Base-by-base conservation (phyloP, 2,888 invertebrate genomes). In the Eupithecia inturbata region DNA sequence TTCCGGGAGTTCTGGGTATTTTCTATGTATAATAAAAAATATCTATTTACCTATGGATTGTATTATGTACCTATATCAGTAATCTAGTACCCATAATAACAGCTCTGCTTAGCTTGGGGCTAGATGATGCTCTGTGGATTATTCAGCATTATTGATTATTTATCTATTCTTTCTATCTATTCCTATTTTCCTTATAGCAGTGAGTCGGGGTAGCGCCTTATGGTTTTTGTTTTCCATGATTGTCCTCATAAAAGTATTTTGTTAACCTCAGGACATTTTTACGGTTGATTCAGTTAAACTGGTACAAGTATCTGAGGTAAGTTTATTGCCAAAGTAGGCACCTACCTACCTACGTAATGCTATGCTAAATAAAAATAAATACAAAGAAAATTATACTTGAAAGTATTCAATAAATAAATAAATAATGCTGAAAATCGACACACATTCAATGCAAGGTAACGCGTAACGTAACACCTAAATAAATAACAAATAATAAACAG, bases 401-500 rank as follows among this genome's bases (percentile, higher is more conserved):
- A 53, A n/a, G 5, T 45, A 19, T 19, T 45, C 0, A n/a, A n/a
- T n/a, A n/a, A n/a, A n/a, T n/a, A n/a, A n/a, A n/a, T n/a, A n/a
- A n/a, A n/a, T n/a, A n/a, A n/a, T n/a, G n/a, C n/a, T 36, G 36
- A 36, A 36, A 36, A 9, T 36, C n/a, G n/a, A n/a, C n/a, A 36
- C 5, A 4, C 6, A 31, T 36, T 36, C 36, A 53, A 53, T 53
- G 22, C 49, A 22, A 22, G n/a, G 49, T 10, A n/a, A 53, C 22
- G 22, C 57, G 57, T 33, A 36, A 36, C 10, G 12, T 36, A 66
- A n/a, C 66, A 66, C 66, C 66, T 66, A 39, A 66, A 39, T 66
- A 66, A 39, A 39, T 63, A 63, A 73, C 45, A 77, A 82, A 70
- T 70, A 80, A 82, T 33, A 26, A 5, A 57, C 22, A 57, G 26